Evolutionary conservation across 2,797 vertebrate genomes (phyloP).

Genomic region (Ispidina lecontei): DNA sequence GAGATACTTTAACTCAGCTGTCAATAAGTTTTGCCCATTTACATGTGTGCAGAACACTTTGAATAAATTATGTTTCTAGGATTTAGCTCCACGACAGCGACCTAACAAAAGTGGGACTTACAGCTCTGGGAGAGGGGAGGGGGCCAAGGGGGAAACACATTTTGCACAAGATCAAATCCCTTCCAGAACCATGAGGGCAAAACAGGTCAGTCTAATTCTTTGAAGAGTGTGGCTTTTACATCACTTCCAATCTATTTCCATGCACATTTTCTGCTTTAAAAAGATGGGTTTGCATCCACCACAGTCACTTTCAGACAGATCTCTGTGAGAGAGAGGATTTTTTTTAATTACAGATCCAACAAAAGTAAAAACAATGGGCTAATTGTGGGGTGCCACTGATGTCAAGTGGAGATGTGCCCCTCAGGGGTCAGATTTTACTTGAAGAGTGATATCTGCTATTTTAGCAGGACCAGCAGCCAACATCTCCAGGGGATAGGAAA

Average conservation of each 20-base stretch:
- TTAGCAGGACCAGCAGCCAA: not conserved
- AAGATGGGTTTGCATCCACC: not conserved
- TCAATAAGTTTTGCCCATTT: slow-evolving; percentile 66
- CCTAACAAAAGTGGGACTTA: slow-evolving; percentile 50
- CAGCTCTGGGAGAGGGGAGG: not conserved
- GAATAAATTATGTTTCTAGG: slow-evolving; percentile 63
- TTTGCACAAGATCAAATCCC: slow-evolving; percentile 44
- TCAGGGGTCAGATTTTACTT: not conserved
- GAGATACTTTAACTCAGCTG: slow-evolving; percentile 66
- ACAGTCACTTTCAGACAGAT: not conserved
- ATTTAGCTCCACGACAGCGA: not conserved
- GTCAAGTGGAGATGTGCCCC: not conserved
- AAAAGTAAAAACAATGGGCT: not conserved
- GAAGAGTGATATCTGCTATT: not conserved
- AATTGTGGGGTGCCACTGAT: not conserved
- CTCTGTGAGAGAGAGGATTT: not conserved
- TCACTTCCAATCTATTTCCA: slow-evolving; percentile 24
- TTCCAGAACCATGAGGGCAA: not conserved
- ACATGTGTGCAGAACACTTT: slow-evolving; percentile 41
- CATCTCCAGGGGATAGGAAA: not conserved
- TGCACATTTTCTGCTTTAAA: not conserved
- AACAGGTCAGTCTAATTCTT: not conserved
- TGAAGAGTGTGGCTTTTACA: not conserved
- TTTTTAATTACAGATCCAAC: slow-evolving; percentile 4
- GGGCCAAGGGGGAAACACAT: not conserved